Conservation (phyloP, 2,888 invertebrate genomes). For the Hermaeophaga mercurialis region DNA sequence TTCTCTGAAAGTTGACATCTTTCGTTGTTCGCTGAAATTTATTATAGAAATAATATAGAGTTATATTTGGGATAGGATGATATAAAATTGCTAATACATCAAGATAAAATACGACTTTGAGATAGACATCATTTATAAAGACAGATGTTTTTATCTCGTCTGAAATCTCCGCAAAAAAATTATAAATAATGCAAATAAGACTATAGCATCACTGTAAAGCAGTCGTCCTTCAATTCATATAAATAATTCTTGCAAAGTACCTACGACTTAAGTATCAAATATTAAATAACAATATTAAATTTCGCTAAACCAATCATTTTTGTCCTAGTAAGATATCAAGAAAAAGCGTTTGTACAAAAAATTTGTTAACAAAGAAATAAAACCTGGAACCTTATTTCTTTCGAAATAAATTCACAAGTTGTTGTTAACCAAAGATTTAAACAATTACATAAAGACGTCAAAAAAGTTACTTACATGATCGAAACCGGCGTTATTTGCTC, state of each 20-base stretch:
- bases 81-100: too few relatives aligned
- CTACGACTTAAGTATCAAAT: slow-evolving; percentile 10
- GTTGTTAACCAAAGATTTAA: slow-evolving; percentile 3
- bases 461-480: slow-evolving; percentile 16
- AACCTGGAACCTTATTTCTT: slow-evolving; percentile 4
- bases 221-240: slow-evolving; percentile 37
- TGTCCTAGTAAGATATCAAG: too few relatives aligned
- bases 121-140: slow-evolving; percentile 16
- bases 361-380: background rate
- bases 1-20: too few relatives aligned
- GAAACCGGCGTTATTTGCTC: background rate
- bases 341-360: background rate
- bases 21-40: too few relatives aligned
- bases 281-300: slow-evolving; percentile 3
- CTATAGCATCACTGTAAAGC: slow-evolving; percentile 34
- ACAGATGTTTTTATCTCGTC: slow-evolving; percentile 19
- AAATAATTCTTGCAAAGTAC: slow-evolving; percentile 19
- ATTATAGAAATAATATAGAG: too few relatives aligned
- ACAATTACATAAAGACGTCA: slow-evolving; percentile 4
- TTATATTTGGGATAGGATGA: too few relatives aligned
- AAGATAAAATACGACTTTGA: background rate
- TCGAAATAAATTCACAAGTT: background rate
- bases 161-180: slow-evolving; percentile 19
- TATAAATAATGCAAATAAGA: slow-evolving; percentile 37
- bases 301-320: background rate